These are phyloP conservation scores for Morus bassanus DNA, from an alignment of 2,797 vertebrate genomes.

Conservation along the genomic window DNA sequence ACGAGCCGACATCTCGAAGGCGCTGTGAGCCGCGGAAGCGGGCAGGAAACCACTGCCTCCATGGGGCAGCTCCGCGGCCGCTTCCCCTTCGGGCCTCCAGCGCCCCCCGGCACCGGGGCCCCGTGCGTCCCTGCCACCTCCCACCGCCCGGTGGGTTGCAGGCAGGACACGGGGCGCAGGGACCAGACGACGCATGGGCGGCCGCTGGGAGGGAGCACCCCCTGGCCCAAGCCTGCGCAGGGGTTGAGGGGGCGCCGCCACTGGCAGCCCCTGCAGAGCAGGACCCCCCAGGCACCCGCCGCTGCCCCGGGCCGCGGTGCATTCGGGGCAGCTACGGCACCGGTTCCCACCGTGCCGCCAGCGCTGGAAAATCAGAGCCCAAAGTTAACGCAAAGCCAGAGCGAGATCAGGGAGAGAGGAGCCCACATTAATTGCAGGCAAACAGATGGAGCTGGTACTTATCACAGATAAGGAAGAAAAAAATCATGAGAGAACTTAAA, in stretches of 20 bases:
- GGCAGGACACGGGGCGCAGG: fast-evolving
- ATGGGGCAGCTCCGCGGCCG: background rate
- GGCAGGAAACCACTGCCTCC: background rate
- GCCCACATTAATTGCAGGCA: background rate
- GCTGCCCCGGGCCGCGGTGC: fast-evolving
- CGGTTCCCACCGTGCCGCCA: fast-evolving
- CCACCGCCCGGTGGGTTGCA: background rate
- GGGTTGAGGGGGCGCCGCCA: background rate
- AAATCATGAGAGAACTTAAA: background rate
- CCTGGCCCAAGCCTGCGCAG: background rate
- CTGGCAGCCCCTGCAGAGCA: background rate
- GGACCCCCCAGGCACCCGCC: background rate
- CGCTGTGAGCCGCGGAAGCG: background rate
- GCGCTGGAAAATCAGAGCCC: background rate
- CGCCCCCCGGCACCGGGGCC: background rate
- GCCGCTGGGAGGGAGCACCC: background rate
- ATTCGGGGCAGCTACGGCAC: fast-evolving
- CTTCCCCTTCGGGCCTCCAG: background rate
- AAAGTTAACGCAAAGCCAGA: background rate
- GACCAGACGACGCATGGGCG: background rate
- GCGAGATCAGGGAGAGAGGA: background rate
- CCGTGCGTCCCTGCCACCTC: fast-evolving
- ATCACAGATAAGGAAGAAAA: background rate
- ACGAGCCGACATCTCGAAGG: background rate
- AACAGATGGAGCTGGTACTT: slow-evolving; percentile 1